A percentile compares a stretch with the other conserved stretches of the same genome.
Conservation (phyloP, 2,113 vertebrate species). For the Fukomys damarensis region DNA sequence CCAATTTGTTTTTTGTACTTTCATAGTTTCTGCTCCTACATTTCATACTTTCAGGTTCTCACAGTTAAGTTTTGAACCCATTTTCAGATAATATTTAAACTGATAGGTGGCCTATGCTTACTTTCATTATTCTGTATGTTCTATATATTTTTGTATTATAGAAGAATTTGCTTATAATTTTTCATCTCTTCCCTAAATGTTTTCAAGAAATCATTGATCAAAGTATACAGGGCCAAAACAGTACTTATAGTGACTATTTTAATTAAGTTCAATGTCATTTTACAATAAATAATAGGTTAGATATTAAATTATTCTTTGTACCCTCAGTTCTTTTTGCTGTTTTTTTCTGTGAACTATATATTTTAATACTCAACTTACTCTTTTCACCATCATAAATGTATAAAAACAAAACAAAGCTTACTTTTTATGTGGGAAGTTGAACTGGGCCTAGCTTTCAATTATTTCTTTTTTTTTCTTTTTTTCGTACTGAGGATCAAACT, state of each 20-base stretch:
- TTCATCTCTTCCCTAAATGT: neutral
- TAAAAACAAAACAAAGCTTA: neutral
- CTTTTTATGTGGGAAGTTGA: neutral
- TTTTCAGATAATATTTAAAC: neutral
- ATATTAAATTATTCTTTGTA: neutral
- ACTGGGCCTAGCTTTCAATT: neutral
- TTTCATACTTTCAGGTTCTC: neutral
- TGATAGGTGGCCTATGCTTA: no score
- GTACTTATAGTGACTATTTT: neutral
- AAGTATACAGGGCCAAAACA: neutral
- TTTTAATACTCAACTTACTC: neutral
- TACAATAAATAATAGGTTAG: neutral
- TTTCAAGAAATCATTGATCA: neutral
- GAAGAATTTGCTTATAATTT: neutral
- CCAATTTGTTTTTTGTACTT: neutral
- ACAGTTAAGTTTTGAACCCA: no score
- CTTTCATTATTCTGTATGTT: neutral
- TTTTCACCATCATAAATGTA: neutral
- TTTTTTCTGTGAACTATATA: neutral
- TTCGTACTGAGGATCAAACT: no score
- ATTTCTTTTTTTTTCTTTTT: no score
- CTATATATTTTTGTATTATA: neutral
- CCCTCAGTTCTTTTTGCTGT: neutral
- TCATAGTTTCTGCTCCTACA: neutral
- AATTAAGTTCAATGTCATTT: constrained; percentile 4